phyloP scores from a whole-genome alignment of 2,113 vertebrate genomes.

The Scatophagus argus region DNA sequence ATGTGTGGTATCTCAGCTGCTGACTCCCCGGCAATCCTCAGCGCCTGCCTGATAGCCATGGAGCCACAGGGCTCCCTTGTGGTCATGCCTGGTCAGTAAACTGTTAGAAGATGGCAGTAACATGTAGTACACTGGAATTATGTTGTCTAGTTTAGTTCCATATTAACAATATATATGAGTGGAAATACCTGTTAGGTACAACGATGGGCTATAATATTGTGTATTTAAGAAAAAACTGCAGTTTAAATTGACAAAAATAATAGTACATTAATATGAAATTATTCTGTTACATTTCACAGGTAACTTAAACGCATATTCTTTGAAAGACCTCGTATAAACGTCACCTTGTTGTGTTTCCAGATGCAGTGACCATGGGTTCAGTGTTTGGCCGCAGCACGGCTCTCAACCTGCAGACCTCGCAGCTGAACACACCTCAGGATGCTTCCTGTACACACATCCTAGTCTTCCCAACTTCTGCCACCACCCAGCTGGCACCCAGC shows the following conservation, averaged over 20 bases:
- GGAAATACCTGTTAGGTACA: no score
- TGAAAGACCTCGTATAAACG: background rate
- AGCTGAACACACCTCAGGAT: conserved; percentile 97
- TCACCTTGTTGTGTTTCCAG: conserved; percentile 71
- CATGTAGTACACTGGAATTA: background rate
- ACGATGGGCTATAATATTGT: no score
- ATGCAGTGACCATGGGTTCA: conserved; percentile 97
- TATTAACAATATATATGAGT: no score
- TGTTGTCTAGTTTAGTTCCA: background rate
- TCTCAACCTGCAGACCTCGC: conserved; percentile 96
- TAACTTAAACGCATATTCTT: background rate
- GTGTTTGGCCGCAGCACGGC: conserved; percentile 98
- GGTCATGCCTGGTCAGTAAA: conserved; percentile 93
- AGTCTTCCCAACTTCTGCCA: conserved; percentile 97
- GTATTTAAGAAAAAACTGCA: no score
- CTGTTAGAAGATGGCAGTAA: background rate
- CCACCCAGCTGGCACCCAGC: conserved; percentile 94
- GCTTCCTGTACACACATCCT: conserved; percentile 98
- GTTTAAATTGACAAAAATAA: background rate
- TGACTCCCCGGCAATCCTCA: conserved; percentile 95
- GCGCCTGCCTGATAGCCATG: conserved; percentile 98
- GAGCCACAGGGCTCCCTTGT: conserved; percentile 98
- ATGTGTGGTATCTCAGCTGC: conserved; percentile 95
- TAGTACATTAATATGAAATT: background rate
- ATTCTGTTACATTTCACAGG: background rate